Percentiles rank a stretch among this genome's conserved stretches.
phyloP scores from a whole-genome alignment of 2,113 vertebrate species.

The Scortum barcoo region DNA sequence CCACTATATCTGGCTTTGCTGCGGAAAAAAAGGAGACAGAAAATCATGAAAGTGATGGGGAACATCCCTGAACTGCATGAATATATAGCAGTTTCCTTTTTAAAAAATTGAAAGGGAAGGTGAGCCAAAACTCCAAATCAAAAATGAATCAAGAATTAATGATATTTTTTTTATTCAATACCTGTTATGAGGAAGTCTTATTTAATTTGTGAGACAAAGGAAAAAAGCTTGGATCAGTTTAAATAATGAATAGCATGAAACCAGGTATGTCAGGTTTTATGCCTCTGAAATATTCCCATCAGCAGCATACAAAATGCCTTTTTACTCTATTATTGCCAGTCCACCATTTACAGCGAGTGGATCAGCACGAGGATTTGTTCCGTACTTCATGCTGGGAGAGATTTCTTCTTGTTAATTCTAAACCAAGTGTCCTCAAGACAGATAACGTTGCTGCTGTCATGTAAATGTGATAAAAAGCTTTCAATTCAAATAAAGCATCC shows the following conservation, averaged over 20 bases:
- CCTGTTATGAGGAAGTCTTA: not conserved
- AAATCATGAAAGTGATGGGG: conserved; percentile 41
- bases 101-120: conserved; percentile 9
- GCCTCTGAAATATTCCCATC: conserved; percentile 14
- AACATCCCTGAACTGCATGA: conserved; percentile 27
- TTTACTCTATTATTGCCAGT: conserved; percentile 19
- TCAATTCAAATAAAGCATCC: conserved; percentile 10
- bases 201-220: conserved; percentile 8
- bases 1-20: not conserved
- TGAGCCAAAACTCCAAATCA: not conserved
- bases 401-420: conserved; percentile 25
- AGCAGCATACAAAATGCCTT: not conserved
- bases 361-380: conserved; percentile 20
- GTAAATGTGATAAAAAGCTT: conserved; percentile 30
- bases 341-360: conserved; percentile 11
- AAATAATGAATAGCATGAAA: conserved; percentile 14
- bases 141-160: conserved; percentile 15
- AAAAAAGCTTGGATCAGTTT: conserved; percentile 4
- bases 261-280: conserved; percentile 11
- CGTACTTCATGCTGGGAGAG: conserved; percentile 6
- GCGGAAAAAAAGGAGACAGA: conserved; percentile 7
- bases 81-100: not conserved
- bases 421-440: conserved; percentile 24
- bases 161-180: conserved; percentile 17
- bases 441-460: conserved; percentile 25